Evolutionary conservation across 1,140 invertebrate species (phyloP), one percentile per base, ranked within the genome.

Genomic region (Pseudoatta argentina): DNA sequence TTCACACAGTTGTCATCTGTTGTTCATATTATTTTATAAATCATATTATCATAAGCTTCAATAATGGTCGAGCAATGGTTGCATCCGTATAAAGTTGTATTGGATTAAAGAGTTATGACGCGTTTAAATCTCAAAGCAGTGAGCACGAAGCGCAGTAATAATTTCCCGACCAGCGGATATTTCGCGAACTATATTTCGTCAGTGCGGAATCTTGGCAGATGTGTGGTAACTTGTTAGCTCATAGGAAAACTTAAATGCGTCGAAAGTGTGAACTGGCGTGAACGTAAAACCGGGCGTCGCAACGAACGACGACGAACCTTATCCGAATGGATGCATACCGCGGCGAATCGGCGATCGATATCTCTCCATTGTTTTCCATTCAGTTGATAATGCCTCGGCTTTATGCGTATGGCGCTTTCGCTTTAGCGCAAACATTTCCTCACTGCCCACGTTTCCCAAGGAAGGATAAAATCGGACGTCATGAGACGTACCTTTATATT

Each of bases 361-460:
- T 86, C 86, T 63, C 88, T 63, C 88, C 86, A 90, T 90, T 90
- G 89, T 90, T 90, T 90, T 90, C 89, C 76, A 90, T 90, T 90
- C 88, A 64, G 76, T 88, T 88, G 88, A 90, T 90, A 90, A 90
- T 90, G 55, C 67, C 27, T 27, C 39, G 44, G 76, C 59, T 87
- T 72, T 86, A 57, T 73, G 51, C 21, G 44, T 14, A 53, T 66
- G 21, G 67, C 59, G 64, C 61, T 73, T 59, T 59, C 71, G 64
- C 81, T 67, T 89, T 83, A 89, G 79, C 78, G 77, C 55, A 51
- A 44, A 87, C 79, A 88, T 77, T 86, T 53, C 24, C 71, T 72
- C 83, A 51, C 86, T 89, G 63, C 44, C 16, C 76, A 57, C 16
- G 61, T 67, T 86, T 81, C 16, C 30, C 59, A 53, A 57, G 48